Conservation (phyloP, 2,113 vertebrate species). For the Acrocephalus kingi region DNA sequence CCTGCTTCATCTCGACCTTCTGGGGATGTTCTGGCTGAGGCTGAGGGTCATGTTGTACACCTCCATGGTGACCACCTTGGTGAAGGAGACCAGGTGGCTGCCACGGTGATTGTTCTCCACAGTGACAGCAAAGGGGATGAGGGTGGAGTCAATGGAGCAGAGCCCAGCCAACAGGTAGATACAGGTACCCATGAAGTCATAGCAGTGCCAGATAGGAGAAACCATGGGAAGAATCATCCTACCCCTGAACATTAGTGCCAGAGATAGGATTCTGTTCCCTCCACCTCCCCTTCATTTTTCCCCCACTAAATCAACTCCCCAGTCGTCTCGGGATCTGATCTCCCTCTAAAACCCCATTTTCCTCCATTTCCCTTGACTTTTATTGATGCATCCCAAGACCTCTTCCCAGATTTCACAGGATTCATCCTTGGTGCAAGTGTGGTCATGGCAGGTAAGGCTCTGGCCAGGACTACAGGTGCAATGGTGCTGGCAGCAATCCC, state of each 20-base stretch:
- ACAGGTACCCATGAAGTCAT: conserved; percentile 81
- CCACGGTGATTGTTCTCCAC: conserved; percentile 78
- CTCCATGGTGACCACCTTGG: conserved; percentile 71
- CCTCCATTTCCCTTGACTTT: conserved; percentile 62
- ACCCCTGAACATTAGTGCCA: too few relatives aligned
- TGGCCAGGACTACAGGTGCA: conserved; percentile 72
- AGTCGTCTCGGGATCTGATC: too few relatives aligned
- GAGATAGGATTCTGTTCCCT: too few relatives aligned
- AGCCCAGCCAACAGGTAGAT: conserved; percentile 57
- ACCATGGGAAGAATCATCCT: too few relatives aligned
- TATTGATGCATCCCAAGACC: conserved; percentile 70
- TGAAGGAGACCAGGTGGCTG: conserved; percentile 72
- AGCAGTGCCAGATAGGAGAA: conserved; percentile 35
- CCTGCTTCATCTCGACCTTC: neutral
- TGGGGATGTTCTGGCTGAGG: conserved; percentile 49
- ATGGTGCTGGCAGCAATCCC: conserved; percentile 60
- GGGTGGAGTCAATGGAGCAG: conserved; percentile 28
- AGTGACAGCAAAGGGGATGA: conserved; percentile 72
- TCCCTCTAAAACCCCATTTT: neutral
- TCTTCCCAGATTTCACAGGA: conserved; percentile 73
- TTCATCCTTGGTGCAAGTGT: conserved; percentile 69
- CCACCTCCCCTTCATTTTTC: too few relatives aligned
- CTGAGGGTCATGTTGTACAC: conserved; percentile 73
- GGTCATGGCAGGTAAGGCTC: conserved; percentile 69
- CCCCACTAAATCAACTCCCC: too few relatives aligned